Evolutionary conservation across 2,888 invertebrate genomes (phyloP).

Genomic region (Parapristionchus giblindavisi): DNA sequence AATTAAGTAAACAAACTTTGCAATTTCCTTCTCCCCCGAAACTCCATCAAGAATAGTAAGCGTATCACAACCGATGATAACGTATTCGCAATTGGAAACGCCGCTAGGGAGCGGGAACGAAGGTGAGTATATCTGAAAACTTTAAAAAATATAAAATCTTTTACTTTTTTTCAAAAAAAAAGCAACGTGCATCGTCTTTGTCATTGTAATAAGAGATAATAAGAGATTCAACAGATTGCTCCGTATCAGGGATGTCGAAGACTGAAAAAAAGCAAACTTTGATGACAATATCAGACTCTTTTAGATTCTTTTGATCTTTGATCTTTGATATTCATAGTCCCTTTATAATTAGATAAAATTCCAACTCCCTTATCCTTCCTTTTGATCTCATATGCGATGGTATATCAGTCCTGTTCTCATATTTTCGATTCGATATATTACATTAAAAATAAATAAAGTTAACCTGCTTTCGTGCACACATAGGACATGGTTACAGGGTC

Average conservation of each 20-base stretch:
- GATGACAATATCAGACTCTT: neutral
- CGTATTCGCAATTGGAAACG: neutral
- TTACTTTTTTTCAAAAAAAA: neutral
- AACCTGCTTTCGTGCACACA: constrained; percentile 11
- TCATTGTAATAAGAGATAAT: neutral
- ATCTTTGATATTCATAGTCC: too few species aligned
- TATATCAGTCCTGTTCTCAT: too few species aligned
- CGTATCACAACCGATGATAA: constrained; percentile 15
- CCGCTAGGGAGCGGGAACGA: neutral
- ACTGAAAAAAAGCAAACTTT: neutral
- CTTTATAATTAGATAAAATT: too few species aligned
- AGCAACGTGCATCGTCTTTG: neutral
- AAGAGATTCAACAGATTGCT: neutral
- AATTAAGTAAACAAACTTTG: neutral
- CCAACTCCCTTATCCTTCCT: too few species aligned
- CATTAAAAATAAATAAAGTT: neutral
- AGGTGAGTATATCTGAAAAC: constrained; percentile 14
- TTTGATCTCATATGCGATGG: too few species aligned
- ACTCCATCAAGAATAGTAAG: constrained; percentile 16
- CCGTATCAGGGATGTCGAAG: neutral
- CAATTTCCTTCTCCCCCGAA: constrained; percentile 7
- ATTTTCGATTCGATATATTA: neutral
- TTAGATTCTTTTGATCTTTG: neutral
- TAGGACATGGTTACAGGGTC: neutral
- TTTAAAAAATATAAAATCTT: neutral